Conservation (phyloP, 1,140 invertebrate species). For the Saccostrea cuccullata region DNA sequence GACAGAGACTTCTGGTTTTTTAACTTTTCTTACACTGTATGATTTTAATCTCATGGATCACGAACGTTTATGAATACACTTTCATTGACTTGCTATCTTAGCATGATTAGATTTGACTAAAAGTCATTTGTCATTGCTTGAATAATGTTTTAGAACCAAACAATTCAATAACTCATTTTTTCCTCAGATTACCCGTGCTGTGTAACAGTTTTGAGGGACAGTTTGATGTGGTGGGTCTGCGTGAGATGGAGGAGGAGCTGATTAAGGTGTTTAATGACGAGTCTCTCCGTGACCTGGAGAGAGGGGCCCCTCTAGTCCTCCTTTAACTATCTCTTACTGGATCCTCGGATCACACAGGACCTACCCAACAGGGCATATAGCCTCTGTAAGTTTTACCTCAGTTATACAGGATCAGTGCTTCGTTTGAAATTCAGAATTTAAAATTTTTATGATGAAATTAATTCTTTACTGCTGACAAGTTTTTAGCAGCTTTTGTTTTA, state of each 20-base stretch:
- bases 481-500: too few species aligned
- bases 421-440: too few species aligned
- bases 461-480: too few species aligned
- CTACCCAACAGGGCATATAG: constrained; percentile 82
- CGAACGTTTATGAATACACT: too few species aligned
- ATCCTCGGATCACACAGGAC: constrained; percentile 90
- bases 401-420: too few species aligned
- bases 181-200: constrained; percentile 70
- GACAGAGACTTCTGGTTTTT: too few species aligned
- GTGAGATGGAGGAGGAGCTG: constrained; percentile 83
- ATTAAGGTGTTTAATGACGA: constrained; percentile 82
- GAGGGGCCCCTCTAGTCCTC: constrained; percentile 89
- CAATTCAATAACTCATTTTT: not conserved
- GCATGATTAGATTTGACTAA: too few species aligned
- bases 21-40: too few species aligned
- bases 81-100: too few species aligned
- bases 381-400: constrained; percentile 67
- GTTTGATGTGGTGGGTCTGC: constrained; percentile 77
- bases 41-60: too few species aligned
- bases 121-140: too few species aligned
- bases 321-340: constrained; percentile 94
- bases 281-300: constrained; percentile 84
- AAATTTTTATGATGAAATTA: too few species aligned
- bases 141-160: not conserved
- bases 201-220: constrained; percentile 63